Evolutionary conservation across 2,113 vertebrate species (phyloP).

Genomic region (Agelaius tricolor): DNA sequence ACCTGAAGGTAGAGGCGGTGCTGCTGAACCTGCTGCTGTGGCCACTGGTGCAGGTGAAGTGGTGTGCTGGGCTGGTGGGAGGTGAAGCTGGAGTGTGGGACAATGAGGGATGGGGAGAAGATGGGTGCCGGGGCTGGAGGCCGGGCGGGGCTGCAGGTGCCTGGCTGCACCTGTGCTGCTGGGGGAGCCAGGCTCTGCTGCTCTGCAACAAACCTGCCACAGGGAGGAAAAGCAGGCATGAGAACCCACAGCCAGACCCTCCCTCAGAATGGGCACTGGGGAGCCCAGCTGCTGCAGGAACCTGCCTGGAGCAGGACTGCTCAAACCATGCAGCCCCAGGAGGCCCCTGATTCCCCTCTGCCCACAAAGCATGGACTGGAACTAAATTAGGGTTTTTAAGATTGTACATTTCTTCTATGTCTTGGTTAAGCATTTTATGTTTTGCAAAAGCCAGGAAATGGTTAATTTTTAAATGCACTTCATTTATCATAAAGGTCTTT

Average conservation of each 20-base stretch:
- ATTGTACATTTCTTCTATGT: background rate
- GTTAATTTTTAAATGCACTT: background rate
- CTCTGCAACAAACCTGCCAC: slow-evolving; percentile 78
- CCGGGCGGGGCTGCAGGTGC: slow-evolving; percentile 71
- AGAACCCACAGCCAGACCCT: background rate
- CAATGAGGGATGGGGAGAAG: slow-evolving; percentile 78
- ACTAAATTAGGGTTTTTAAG: background rate
- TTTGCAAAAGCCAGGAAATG: background rate
- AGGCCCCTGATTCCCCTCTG: background rate
- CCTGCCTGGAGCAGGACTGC: slow-evolving; percentile 8
- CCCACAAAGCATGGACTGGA: background rate
- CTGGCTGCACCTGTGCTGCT: slow-evolving; percentile 68
- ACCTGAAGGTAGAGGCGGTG: slow-evolving; percentile 84
- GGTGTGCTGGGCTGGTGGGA: slow-evolving; percentile 73
- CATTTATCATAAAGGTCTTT: background rate
- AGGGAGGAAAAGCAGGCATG: background rate
- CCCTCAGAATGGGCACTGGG: fast-evolving
- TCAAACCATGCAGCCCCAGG: background rate
- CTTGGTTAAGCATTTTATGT: background rate
- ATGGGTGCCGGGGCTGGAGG: slow-evolving; percentile 69
- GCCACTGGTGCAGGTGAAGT: slow-evolving; percentile 66
- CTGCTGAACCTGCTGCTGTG: slow-evolving; percentile 74
- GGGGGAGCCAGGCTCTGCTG: slow-evolving; percentile 75
- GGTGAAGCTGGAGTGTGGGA: slow-evolving; percentile 73
- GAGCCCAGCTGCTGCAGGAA: background rate